phyloP scores from a whole-genome alignment of 1,140 invertebrate genomes.

The Heterodera schachtii region DNA sequence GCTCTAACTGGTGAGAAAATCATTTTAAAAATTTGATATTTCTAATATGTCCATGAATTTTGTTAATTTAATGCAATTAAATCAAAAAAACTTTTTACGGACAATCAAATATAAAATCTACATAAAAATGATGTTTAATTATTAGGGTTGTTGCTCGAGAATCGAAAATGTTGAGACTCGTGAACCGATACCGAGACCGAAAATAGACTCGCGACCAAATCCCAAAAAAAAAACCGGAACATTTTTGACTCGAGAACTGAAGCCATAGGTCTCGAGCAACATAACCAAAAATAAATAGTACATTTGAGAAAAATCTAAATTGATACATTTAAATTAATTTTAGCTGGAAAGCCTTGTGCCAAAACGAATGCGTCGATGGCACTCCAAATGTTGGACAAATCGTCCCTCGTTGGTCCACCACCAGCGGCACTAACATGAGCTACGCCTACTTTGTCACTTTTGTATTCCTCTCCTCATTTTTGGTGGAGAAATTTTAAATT shows the following conservation, averaged over 20 bases:
- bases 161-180: too few species aligned
- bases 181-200: too few species aligned
- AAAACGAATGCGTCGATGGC: slow-evolving; percentile 23
- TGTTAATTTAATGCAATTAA: not conserved
- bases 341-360: slow-evolving; percentile 20
- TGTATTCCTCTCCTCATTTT: slow-evolving; percentile 99
- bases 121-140: too few species aligned
- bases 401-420: slow-evolving; percentile 69
- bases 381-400: slow-evolving; percentile 72
- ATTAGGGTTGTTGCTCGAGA: too few species aligned
- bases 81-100: not conserved
- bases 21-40: not conserved
- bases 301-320: too few species aligned
- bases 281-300: too few species aligned
- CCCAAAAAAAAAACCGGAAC: too few species aligned
- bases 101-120: too few species aligned
- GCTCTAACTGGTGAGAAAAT: slow-evolving; percentile 73
- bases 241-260: slow-evolving; percentile 1
- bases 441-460: slow-evolving; percentile 99
- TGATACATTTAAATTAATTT: slow-evolving; percentile 19
- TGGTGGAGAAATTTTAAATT: slow-evolving; percentile 72
- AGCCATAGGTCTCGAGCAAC: too few species aligned
- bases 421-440: slow-evolving; percentile 86
- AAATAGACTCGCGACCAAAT: too few species aligned
- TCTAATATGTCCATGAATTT: not conserved